Evolutionary conservation across 2,113 vertebrate species (phyloP).

Genomic region (Cathartes aura): DNA sequence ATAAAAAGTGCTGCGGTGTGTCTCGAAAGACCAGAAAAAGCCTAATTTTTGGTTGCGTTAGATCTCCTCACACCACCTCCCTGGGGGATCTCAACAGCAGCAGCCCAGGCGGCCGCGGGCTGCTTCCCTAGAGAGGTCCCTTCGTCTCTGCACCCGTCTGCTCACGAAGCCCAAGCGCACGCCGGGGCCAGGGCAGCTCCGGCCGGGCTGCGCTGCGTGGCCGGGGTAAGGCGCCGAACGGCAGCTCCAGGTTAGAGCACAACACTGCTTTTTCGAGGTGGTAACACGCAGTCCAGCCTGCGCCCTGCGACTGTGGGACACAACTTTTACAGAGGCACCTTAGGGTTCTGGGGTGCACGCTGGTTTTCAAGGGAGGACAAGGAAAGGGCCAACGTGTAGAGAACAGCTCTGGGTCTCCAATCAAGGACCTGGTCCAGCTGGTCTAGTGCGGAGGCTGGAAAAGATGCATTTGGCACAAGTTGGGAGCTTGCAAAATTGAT

Average conservation of each 20-base stretch:
- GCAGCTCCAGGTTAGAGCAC: neutral
- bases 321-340: accelerated
- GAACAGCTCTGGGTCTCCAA: neutral
- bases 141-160: accelerated
- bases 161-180: accelerated
- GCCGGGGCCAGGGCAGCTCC: too few relatives aligned
- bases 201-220: neutral
- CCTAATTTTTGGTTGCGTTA: accelerated
- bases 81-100: neutral
- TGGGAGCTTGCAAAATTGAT: neutral
- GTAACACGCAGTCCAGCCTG: accelerated
- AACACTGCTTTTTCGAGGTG: neutral
- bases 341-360: neutral
- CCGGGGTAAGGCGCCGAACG: accelerated
- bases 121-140: neutral
- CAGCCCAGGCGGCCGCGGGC: accelerated
- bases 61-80: neutral
- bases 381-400: accelerated
- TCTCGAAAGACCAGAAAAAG: neutral
- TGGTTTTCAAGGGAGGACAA: neutral
- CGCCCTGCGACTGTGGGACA: accelerated
- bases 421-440: neutral
- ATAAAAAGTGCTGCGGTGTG: neutral
- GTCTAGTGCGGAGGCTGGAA: neutral
- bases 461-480: accelerated